Evolutionary conservation across 2,113 vertebrate genomes (phyloP).

Genomic region (Corythoichthys haematopterus): DNA sequence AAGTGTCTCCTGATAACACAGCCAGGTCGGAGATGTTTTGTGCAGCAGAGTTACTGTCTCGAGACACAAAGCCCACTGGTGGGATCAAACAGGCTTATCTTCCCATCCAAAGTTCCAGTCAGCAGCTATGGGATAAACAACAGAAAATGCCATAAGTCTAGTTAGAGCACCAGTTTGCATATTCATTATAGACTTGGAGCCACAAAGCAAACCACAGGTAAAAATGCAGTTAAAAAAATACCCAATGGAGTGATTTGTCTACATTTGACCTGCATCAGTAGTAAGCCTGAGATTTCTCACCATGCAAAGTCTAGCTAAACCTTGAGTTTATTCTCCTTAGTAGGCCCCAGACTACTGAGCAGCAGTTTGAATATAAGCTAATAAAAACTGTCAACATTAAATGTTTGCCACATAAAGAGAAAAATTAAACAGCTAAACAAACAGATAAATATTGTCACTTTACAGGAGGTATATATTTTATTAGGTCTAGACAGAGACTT

Average conservation of each 20-base stretch:
- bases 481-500: too few relatives aligned
- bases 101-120: slow-evolving; percentile 84
- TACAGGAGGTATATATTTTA: too few relatives aligned
- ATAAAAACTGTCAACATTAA: background rate
- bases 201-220: background rate
- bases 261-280: background rate
- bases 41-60: slow-evolving; percentile 35
- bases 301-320: background rate
- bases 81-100: slow-evolving; percentile 76
- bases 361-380: background rate
- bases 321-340: background rate
- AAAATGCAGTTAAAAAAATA: background rate
- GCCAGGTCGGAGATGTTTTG: slow-evolving; percentile 23
- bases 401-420: background rate
- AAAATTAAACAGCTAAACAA: background rate
- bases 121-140: slow-evolving; percentile 68
- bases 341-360: background rate
- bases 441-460: background rate
- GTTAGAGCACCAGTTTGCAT: background rate
- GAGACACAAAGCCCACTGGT: slow-evolving; percentile 43
- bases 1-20: slow-evolving; percentile 31
- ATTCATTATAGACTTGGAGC: background rate
- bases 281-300: background rate
- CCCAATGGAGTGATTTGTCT: background rate
- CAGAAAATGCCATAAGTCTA: background rate